Base-by-base conservation (phyloP, 2,113 vertebrate genomes). In the Candoia aspera region DNA sequence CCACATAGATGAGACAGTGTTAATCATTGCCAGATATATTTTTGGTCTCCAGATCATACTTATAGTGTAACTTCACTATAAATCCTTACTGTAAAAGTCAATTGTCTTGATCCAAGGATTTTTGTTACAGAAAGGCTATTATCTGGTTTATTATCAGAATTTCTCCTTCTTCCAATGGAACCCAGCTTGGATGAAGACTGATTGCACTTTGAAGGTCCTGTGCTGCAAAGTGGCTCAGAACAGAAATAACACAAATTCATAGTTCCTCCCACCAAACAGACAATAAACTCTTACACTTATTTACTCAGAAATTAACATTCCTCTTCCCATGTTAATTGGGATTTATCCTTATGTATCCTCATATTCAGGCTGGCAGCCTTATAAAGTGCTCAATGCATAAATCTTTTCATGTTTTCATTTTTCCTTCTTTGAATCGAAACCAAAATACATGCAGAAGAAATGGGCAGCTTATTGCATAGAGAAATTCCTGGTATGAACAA, bases 381-480 rank as follows among this genome's bases (percentile, higher is more conserved):
- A 21, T 79, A 58, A 73, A 73, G 23, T 91, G 49, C 59, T 87
- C 24, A 46, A 6, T 64, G 42, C 58, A 49, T 53, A 19, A 19
- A 60, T 84, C 9, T 58, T 46, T 59, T 8, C 87, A 8, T 8
- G 87, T 19, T n/a, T 42, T n/a, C 90, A 88, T 15, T 93, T 19
- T 90, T 46, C 19, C 93, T n/a, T 55, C n/a, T 54, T 64, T 12
- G 11, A 68, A 37, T 15, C 73, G 49, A 8, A 90, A 83, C 93
- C 90, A 92, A 59, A 90, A 58, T 6, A 54, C 17, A 37, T 1
- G 19, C 33, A 91, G 0, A 87, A 93, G 87, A 55, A 93, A 91
- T 42, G 90, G 95, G 87, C 93, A 54, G 93, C 90, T 92, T 93
- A 93, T 97, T 97, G 96, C 96, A 97, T 96, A 96, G 96, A 95